phyloP scores from a whole-genome alignment of 2,797 vertebrate species.

The Molossus alvarezi region DNA sequence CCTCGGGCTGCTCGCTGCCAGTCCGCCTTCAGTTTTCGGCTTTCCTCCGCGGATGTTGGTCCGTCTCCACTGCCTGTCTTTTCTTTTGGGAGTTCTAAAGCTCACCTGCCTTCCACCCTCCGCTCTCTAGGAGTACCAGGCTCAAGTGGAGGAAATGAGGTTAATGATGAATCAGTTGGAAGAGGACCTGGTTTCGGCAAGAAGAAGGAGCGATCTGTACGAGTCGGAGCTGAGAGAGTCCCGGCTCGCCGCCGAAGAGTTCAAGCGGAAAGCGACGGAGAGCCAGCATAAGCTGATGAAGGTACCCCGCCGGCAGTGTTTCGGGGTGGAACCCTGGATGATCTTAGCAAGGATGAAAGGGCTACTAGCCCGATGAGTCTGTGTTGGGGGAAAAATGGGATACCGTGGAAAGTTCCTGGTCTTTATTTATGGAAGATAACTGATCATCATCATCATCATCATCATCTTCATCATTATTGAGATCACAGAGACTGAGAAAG shows the following conservation, averaged over 20 bases:
- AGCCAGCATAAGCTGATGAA: slow-evolving; percentile 97
- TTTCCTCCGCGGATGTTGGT: slow-evolving; percentile 56
- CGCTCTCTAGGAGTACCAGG: slow-evolving; percentile 96
- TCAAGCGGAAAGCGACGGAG: slow-evolving; percentile 97
- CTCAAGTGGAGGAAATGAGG: slow-evolving; percentile 98
- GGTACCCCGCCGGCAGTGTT: slow-evolving; percentile 89
- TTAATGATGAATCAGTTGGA: slow-evolving; percentile 98
- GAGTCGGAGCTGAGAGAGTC: slow-evolving; percentile 98
- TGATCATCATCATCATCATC: background rate
- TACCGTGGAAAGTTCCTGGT: slow-evolving; percentile 7
- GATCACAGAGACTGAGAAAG: slow-evolving; percentile 2
- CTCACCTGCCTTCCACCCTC: slow-evolving; percentile 61
- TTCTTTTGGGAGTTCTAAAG: slow-evolving; percentile 59
- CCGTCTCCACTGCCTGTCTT: slow-evolving; percentile 17
- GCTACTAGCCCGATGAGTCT: background rate
- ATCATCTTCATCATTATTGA: background rate
- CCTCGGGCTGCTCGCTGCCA: slow-evolving; percentile 52
- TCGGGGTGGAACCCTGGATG: slow-evolving; percentile 10
- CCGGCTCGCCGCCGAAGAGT: slow-evolving; percentile 96
- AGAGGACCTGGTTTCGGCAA: slow-evolving; percentile 98
- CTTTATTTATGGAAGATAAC: background rate
- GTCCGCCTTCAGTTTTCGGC: background rate
- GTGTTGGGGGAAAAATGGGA: background rate
- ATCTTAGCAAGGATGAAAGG: background rate
- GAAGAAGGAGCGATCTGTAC: slow-evolving; percentile 97